A percentile compares a stretch with the other conserved stretches of the same genome.
Conservation (phyloP, 2,797 vertebrate genomes). For the Characodon lateralis region DNA sequence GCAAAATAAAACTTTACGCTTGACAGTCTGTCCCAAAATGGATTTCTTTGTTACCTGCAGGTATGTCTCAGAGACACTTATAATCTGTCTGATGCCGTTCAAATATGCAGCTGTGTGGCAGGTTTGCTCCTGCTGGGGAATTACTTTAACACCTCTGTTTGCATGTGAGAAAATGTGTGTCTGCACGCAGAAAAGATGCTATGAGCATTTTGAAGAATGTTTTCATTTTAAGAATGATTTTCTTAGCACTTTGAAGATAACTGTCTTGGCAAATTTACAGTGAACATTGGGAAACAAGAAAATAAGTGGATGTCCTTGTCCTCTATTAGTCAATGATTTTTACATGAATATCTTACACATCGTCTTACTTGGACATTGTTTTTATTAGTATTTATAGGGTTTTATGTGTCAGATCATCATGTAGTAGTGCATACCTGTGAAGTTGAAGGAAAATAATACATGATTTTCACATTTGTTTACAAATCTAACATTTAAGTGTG, state of each 20-base stretch:
- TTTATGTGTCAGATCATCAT: neutral
- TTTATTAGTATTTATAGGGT: neutral
- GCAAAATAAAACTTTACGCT: constrained; percentile 65
- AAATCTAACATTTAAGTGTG: neutral
- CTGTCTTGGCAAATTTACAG: neutral
- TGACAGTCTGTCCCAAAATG: constrained; percentile 52
- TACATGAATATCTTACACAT: neutral
- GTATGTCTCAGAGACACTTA: constrained; percentile 38
- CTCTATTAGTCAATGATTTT: constrained; percentile 10
- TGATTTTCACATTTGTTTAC: neutral
- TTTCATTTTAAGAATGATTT: constrained; percentile 1
- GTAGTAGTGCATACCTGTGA: neutral
- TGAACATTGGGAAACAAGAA: constrained; percentile 7
- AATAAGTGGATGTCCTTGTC: constrained; percentile 7
- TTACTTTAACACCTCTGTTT: constrained; percentile 20
- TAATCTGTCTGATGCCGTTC: constrained; percentile 57
- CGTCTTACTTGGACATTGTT: neutral
- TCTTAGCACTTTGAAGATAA: constrained; percentile 7
- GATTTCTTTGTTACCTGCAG: constrained; percentile 56
- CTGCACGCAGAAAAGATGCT: constrained; percentile 4
- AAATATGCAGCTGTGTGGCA: constrained; percentile 48
- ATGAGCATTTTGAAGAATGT: neutral
- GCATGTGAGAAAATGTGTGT: constrained; percentile 20
- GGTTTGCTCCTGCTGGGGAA: constrained; percentile 48
- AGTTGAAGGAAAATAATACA: neutral